A percentile compares a stretch with the other conserved stretches of the same genome.
Conservation (phyloP, 2,888 invertebrate genomes). For the Cosmia trapezina region DNA sequence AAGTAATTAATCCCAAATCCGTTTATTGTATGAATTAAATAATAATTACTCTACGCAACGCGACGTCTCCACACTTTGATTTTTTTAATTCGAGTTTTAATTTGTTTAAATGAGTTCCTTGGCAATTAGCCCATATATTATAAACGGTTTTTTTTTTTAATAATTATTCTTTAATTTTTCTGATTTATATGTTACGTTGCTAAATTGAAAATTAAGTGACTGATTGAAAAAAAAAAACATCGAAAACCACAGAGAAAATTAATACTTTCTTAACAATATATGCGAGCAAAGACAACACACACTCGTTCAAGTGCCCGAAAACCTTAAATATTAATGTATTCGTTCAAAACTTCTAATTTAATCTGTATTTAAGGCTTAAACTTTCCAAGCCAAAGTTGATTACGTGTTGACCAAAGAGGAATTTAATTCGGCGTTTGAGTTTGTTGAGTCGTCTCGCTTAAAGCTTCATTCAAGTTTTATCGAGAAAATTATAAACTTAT, state of each 20-base stretch:
- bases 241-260: not conserved
- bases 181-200: not conserved
- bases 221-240: not conserved
- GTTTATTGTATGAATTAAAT: not conserved
- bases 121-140: not conserved
- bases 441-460: conserved; percentile 28
- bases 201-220: not conserved
- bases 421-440: conserved; percentile 39
- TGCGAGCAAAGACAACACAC: conserved; percentile 15
- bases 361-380: conserved; percentile 51
- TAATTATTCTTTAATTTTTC: not conserved
- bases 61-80: not conserved
- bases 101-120: not conserved
- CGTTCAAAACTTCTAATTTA: conserved; percentile 57
- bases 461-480: conserved; percentile 37
- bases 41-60: not conserved
- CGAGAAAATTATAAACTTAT: conserved; percentile 36
- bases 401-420: conserved; percentile 54
- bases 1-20: not conserved
- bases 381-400: conserved; percentile 55
- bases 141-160: not conserved
- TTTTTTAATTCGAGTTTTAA: not conserved
- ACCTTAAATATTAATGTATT: conserved; percentile 53
- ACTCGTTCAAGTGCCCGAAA: conserved; percentile 33
- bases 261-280: conserved; percentile 1